Evolutionary conservation across 2,797 vertebrate genomes (phyloP).

Genomic region (Percopsis omiscomaycus): DNA sequence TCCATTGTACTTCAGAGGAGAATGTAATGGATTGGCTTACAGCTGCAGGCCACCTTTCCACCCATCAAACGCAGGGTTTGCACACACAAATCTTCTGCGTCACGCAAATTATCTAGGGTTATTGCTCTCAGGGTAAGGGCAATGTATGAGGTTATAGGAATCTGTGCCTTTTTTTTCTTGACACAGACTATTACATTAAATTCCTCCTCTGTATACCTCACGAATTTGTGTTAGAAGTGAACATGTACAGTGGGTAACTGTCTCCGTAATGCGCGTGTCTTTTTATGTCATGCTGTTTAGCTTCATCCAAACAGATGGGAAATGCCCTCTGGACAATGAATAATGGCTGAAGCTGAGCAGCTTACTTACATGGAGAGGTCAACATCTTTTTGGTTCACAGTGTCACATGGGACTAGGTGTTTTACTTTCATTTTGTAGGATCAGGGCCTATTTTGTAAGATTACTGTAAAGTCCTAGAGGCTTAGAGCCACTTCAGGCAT

Average conservation of each 20-base stretch:
- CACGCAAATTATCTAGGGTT: slow-evolving; percentile 5
- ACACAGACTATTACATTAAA: too few relatives aligned
- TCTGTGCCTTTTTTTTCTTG: not conserved
- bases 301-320: too few relatives aligned
- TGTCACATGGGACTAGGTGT: slow-evolving; percentile 7
- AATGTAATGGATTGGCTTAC: not conserved
- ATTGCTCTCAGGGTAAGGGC: not conserved
- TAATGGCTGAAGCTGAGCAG: not conserved
- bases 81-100: not conserved
- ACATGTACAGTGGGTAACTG: too few relatives aligned
- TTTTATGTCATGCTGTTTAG: too few relatives aligned
- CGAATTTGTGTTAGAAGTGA: too few relatives aligned
- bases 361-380: too few relatives aligned
- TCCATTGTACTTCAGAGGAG: slow-evolving; percentile 1
- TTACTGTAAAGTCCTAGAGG: slow-evolving; percentile 7
- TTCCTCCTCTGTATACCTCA: too few relatives aligned
- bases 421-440: slow-evolving; percentile 20
- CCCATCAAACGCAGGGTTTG: slow-evolving; percentile 1
- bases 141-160: not conserved
- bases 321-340: too few relatives aligned
- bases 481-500: slow-evolving; percentile 10
- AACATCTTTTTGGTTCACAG: too few relatives aligned
- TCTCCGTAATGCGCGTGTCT: too few relatives aligned
- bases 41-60: slow-evolving; percentile 7
- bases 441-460: slow-evolving; percentile 27